A percentile compares a stretch with the other conserved stretches of the same genome.
These are phyloP conservation scores for Actinia equina DNA, from an alignment of 64 coral and sea anemone genomes.

Conservation along the genomic window DNA sequence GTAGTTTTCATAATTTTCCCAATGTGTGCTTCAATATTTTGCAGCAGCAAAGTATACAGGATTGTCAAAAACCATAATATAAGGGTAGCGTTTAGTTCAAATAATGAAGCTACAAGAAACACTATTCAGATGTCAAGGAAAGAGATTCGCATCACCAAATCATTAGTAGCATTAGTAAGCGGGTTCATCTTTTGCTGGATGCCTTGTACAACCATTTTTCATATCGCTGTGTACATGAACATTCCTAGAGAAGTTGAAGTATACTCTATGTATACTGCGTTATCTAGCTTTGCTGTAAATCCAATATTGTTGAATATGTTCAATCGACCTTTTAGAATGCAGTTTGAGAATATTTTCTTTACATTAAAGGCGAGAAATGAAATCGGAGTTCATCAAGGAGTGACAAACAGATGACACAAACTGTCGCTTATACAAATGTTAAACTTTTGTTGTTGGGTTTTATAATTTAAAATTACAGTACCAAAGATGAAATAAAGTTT, in stretches of 20 bases:
- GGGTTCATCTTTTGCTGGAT: constrained; percentile 12
- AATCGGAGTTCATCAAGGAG: neutral
- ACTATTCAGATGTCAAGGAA: neutral
- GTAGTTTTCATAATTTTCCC: neutral
- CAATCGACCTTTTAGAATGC: neutral
- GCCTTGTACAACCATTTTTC: neutral
- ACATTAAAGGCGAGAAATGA: neutral
- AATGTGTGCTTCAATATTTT: neutral
- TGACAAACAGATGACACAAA: too few relatives aligned
- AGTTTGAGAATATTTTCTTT: neutral
- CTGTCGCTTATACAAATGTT: too few relatives aligned
- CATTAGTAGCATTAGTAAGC: neutral
- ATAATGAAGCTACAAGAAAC: neutral
- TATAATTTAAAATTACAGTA: too few relatives aligned
- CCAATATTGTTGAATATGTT: neutral
- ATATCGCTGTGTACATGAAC: neutral
- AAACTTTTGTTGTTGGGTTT: too few relatives aligned
- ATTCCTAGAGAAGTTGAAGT: neutral
- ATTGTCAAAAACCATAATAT: neutral
- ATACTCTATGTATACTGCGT: neutral
- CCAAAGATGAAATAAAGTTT: too few relatives aligned
- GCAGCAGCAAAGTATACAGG: neutral
- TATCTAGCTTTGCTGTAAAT: neutral
- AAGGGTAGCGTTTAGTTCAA: neutral
- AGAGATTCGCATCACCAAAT: neutral